Percentiles rank a stretch among this genome's conserved stretches.
phyloP scores from a whole-genome alignment of 2,113 vertebrate genomes.

The Phasianus colchicus region DNA sequence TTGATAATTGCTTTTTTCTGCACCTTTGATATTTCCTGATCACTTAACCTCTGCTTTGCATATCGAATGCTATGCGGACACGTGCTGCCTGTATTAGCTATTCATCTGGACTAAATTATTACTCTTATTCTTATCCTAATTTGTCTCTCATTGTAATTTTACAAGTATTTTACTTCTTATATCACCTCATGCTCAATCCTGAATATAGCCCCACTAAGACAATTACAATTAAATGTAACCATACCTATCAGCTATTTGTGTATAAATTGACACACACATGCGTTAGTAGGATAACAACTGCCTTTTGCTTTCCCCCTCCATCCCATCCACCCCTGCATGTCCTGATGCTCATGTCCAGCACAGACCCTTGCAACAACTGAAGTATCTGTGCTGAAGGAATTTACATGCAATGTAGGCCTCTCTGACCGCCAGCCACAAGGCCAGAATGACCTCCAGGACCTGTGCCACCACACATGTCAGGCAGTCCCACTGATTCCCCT shows the following conservation, averaged over 20 bases:
- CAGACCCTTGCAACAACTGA: neutral
- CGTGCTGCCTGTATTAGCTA: neutral
- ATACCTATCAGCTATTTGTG: neutral
- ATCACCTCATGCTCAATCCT: neutral
- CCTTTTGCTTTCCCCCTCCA: neutral
- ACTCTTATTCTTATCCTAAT: neutral
- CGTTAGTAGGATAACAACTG: neutral
- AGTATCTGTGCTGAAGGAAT: neutral
- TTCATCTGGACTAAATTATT: neutral
- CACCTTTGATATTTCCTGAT: neutral
- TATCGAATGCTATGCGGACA: neutral
- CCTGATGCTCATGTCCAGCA: neutral
- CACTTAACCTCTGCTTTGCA: neutral
- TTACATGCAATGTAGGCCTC: neutral
- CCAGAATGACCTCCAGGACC: neutral
- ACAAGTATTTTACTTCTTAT: neutral
- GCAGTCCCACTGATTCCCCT: neutral
- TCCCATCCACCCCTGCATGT: neutral
- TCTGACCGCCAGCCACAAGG: neutral
- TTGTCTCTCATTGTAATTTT: neutral
- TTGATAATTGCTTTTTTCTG: neutral
- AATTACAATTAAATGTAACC: neutral
- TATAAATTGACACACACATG: neutral
- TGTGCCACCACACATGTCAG: neutral
- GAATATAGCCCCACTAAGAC: neutral